Evolutionary conservation across 2,797 vertebrate genomes (phyloP).

Genomic region (Carcharodon carcharias): DNA sequence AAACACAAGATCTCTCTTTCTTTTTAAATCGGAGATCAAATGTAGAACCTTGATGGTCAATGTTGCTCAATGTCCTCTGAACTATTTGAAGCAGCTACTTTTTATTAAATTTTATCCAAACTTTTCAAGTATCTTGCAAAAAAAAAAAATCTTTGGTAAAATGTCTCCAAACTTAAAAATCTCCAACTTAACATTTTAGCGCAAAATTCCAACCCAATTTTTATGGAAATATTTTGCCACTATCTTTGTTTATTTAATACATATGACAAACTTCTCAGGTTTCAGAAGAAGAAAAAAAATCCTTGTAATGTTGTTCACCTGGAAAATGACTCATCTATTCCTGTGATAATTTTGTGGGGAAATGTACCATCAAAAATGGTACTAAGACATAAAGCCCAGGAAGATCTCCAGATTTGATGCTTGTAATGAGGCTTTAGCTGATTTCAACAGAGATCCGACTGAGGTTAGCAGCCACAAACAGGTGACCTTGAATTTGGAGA

Average conservation of each 20-base stretch:
- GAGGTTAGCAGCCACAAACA: background rate
- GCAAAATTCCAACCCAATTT: background rate
- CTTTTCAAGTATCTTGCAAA: background rate
- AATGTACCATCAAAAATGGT: background rate
- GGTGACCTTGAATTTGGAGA: background rate
- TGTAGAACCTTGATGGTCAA: background rate
- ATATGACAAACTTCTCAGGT: background rate
- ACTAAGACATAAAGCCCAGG: background rate
- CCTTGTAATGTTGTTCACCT: background rate
- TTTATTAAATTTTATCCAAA: background rate
- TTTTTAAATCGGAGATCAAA: background rate
- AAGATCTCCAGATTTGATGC: background rate
- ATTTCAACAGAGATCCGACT: background rate
- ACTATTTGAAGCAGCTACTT: background rate
- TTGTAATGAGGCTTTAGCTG: background rate
- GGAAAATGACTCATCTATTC: background rate
- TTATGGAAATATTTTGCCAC: background rate
- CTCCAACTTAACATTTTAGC: background rate
- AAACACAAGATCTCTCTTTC: background rate
- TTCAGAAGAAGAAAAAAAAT: background rate
- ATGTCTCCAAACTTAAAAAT: background rate
- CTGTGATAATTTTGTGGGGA: background rate
- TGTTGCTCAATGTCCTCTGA: background rate
- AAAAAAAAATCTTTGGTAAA: background rate
- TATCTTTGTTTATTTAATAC: background rate